Conservation (phyloP, 2,113 vertebrate genomes). For the Oreochromis niloticus region DNA sequence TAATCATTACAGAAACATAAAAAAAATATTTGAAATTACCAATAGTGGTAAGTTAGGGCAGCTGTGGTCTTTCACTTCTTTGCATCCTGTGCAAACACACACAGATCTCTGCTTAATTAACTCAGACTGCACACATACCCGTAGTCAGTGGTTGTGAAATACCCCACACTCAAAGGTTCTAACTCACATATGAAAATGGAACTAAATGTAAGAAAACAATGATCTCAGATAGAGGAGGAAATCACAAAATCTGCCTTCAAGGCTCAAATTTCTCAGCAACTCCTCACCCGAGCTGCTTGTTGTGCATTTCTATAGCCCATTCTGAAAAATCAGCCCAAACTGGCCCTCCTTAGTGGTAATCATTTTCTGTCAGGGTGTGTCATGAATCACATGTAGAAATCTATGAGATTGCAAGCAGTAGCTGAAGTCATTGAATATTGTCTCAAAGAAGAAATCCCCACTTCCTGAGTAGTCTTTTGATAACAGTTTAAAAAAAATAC, state of each 20-base stretch:
- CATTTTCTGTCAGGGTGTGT: background rate
- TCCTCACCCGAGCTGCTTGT: background rate
- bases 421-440: background rate
- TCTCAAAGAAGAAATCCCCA: background rate
- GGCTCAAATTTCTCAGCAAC: background rate
- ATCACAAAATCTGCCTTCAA: background rate
- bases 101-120: background rate
- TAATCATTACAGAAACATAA: background rate
- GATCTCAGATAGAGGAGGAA: background rate
- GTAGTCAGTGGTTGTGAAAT: background rate
- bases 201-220: background rate
- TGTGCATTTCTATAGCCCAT: background rate
- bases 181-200: background rate
- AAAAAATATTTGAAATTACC: background rate
- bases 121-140: background rate
- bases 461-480: background rate
- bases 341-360: background rate
- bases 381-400: background rate
- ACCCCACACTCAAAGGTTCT: rapidly evolving
- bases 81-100: background rate
- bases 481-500: background rate
- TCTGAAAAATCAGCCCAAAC: background rate
- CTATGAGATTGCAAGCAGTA: background rate
- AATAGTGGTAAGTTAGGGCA: background rate
- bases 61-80: background rate